Conservation (phyloP, 2,888 invertebrate species). For the Anagyrus pseudococci region DNA sequence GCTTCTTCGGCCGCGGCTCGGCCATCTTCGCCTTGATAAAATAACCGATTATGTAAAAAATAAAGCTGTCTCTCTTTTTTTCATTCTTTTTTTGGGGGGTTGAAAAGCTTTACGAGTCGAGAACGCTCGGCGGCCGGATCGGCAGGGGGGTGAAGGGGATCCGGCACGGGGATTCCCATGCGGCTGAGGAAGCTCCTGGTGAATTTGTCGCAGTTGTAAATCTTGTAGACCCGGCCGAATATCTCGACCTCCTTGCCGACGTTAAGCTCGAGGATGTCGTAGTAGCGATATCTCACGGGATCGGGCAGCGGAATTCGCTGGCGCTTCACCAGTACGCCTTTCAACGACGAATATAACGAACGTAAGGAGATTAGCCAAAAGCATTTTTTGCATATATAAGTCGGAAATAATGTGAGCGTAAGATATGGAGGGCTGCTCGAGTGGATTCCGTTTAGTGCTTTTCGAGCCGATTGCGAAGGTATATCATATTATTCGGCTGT, state of each 20-base stretch:
- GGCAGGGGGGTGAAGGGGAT: slow-evolving; percentile 67
- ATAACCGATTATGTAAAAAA: background rate
- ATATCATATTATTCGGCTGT: too few species aligned
- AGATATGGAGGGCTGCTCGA: too few species aligned
- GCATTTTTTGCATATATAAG: too few species aligned
- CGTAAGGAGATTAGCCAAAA: too few species aligned
- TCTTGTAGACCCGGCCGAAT: slow-evolving; percentile 81
- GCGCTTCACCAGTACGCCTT: slow-evolving; percentile 81
- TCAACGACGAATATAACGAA: too few species aligned
- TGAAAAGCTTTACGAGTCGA: too few species aligned
- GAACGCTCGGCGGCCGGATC: slow-evolving; percentile 50
- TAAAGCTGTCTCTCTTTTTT: background rate
- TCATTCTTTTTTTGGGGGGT: background rate
- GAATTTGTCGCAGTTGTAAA: slow-evolving; percentile 86
- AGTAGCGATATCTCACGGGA: slow-evolving; percentile 77
- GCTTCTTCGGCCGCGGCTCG: background rate
- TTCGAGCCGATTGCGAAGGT: too few species aligned
- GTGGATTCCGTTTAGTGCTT: too few species aligned
- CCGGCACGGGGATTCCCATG: slow-evolving; percentile 83
- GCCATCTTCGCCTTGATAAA: background rate
- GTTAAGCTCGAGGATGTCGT: slow-evolving; percentile 87
- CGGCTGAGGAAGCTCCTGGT: slow-evolving; percentile 85
- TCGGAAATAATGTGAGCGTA: too few species aligned
- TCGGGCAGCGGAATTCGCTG: slow-evolving; percentile 81
- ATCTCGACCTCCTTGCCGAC: slow-evolving; percentile 81